Evolutionary conservation across 2,797 vertebrate species (phyloP), one percentile per base, ranked within the genome.

Genomic region (Phataginus tetradactyla): DNA sequence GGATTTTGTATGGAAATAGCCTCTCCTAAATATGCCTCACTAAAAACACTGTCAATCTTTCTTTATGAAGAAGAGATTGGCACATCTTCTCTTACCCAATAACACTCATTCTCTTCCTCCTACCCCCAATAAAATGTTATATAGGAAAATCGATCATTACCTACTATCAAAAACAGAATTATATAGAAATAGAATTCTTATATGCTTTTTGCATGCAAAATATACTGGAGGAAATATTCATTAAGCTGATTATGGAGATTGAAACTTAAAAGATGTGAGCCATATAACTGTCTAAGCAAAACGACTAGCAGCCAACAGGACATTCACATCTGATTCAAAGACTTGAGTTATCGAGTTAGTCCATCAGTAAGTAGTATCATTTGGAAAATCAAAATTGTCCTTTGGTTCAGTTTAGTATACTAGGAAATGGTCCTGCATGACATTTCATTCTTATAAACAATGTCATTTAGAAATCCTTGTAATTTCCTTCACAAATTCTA

Each of bases 401-500:
- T 89, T 81, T 91, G 45, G 61, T 89, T 96, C 83, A 61, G 80
- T 55, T 80, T 86, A 86, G 79, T 86, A 23, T 64, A 83, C 37
- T 75, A 86, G 64, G 57, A 91, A 97, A 94, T 61, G 21, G 27
- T 72, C 69, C 59, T 61, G 6, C 39, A 66, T 80, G 78, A 64
- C 51, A 90, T 72, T 92, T 94, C 39, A 79, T 97, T 95, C 27
- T n/a, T 49, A 20, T 64, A 95, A 97, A 94, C 39, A 86, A 12
- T 89, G 68, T 53, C 25, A 96, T 69, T 78, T 78, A 79, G 59
- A 95, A 96, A 83, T 69, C 51, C 32, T 83, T 83, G 21, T 74
- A 78, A 90, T 81, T 90, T 89, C 83, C 61, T 80, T 86, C 57
- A 95, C 32, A 83, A 64, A 88, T 39, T 95, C 68, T 80, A 37